Percentiles rank a stretch among this genome's conserved stretches.
phyloP scores from a whole-genome alignment of 2,113 vertebrate genomes.

The Boleophthalmus pectinirostris region DNA sequence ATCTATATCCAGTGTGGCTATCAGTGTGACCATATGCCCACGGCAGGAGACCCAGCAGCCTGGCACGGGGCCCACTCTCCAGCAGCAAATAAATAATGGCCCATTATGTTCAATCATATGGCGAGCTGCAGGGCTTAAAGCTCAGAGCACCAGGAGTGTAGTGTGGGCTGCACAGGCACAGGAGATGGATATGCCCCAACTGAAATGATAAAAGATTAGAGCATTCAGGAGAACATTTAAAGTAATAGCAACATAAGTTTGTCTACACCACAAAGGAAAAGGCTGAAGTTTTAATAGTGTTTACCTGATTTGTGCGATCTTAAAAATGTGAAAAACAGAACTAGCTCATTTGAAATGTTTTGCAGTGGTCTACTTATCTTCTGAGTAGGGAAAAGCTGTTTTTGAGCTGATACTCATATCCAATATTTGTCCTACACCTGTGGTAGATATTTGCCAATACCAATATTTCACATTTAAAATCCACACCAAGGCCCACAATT shows the following conservation, averaged over 20 bases:
- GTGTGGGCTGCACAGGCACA: not conserved
- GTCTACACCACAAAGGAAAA: not conserved
- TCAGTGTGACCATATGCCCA: slow-evolving; percentile 72
- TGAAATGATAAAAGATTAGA: not conserved
- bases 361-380: no score
- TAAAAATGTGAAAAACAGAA: no score
- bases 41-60: slow-evolving; percentile 61
- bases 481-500: no score
- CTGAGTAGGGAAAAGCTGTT: no score
- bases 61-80: slow-evolving; percentile 66
- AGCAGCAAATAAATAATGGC: slow-evolving; percentile 72
- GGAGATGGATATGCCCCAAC: not conserved
- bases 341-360: no score
- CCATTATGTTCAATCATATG: slow-evolving; percentile 75
- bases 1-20: slow-evolving; percentile 59
- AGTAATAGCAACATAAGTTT: not conserved
- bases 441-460: no score
- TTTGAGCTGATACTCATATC: no score
- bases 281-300: not conserved
- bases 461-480: no score
- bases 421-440: no score
- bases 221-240: not conserved
- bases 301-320: no score
- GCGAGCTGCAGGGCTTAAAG: slow-evolving; percentile 57
- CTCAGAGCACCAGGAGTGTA: slow-evolving; percentile 25